These are phyloP conservation scores for Campylomormyrus numenius DNA, from an alignment of 2,113 vertebrate species.

Conservation along the genomic window DNA sequence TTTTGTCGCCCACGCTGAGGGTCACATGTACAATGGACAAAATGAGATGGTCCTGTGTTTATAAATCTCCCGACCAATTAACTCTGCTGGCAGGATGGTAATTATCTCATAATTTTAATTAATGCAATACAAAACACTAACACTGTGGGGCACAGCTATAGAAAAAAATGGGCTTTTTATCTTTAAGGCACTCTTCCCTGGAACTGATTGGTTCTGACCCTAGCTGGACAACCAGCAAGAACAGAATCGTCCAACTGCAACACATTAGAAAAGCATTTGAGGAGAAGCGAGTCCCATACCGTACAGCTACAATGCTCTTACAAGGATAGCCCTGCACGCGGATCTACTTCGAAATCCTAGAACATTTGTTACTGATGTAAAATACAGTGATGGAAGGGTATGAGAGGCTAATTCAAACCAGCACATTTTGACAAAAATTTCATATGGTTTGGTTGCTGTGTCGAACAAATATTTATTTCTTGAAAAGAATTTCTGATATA, in stretches of 20 bases:
- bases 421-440: not conserved
- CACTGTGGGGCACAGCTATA: not conserved
- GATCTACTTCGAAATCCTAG: not conserved
- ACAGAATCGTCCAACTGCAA: not conserved
- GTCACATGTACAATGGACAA: conserved; percentile 25
- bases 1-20: not conserved
- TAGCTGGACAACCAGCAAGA: not conserved
- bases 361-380: not conserved
- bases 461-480: conserved; percentile 6
- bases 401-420: not conserved
- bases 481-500: not conserved
- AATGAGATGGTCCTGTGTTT: conserved; percentile 38
- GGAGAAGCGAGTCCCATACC: not conserved
- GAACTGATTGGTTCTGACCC: not conserved
- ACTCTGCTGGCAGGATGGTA: conserved; percentile 44
- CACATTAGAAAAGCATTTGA: not conserved
- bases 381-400: not conserved
- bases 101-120: conserved; percentile 41
- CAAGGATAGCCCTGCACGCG: not conserved
- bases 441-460: not conserved
- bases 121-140: conserved; percentile 4
- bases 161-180: not conserved
- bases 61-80: conserved; percentile 56
- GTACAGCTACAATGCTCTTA: not conserved
- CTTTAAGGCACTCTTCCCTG: not conserved